These are phyloP conservation scores for Siniperca undulata DNA, from an alignment of 2,797 vertebrate species.

Conservation along the genomic window DNA sequence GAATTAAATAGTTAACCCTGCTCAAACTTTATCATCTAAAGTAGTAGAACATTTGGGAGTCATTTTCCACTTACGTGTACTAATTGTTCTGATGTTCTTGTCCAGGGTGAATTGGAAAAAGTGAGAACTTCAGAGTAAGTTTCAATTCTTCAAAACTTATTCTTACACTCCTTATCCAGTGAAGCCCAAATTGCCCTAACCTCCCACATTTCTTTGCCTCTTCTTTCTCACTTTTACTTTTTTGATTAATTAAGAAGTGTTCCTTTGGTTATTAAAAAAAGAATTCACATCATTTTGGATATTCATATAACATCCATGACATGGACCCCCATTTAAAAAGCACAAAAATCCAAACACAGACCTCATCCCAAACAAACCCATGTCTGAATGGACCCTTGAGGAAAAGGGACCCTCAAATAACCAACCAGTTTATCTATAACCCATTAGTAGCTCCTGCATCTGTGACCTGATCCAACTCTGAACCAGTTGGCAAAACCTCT, in stretches of 20 bases:
- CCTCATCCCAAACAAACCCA: background rate
- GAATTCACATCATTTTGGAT: background rate
- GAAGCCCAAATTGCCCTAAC: too few species aligned
- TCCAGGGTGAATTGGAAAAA: background rate
- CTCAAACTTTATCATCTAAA: too few species aligned
- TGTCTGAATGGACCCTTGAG: background rate
- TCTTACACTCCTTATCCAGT: background rate
- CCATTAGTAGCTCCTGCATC: background rate
- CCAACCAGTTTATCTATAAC: conserved; percentile 5
- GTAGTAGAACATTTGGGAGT: too few species aligned
- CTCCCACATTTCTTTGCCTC: background rate
- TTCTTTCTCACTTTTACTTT: too few species aligned
- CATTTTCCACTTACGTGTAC: too few species aligned
- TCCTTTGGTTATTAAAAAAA: background rate
- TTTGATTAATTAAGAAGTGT: background rate
- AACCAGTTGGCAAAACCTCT: conserved; percentile 9
- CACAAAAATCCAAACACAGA: background rate
- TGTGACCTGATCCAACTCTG: conserved; percentile 23
- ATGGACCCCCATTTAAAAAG: background rate
- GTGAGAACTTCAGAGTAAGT: background rate
- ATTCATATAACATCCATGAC: background rate
- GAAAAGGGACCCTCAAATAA: background rate
- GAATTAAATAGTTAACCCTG: too few species aligned
- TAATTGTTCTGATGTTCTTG: too few species aligned
- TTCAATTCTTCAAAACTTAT: background rate